phyloP scores from a whole-genome alignment of 1,140 invertebrate genomes.

The Telenomus remus region DNA sequence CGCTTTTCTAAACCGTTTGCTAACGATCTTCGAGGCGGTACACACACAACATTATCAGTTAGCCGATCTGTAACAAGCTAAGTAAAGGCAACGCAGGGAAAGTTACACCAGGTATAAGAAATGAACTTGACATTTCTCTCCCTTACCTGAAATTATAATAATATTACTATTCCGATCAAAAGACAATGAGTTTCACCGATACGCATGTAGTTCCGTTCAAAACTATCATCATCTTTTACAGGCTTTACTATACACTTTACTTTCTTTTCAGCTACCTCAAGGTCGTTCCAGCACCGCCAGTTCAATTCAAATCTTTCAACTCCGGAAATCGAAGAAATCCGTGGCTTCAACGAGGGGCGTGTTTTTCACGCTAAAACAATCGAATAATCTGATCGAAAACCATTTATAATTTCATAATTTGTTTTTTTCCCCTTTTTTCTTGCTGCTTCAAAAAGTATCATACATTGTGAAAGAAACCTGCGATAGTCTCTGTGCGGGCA shows the following conservation, averaged over 20 bases:
- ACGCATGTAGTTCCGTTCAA: not conserved
- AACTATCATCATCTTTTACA: not conserved
- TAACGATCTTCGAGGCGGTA: too few relatives aligned
- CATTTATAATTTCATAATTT: too few relatives aligned
- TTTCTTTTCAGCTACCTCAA: not conserved
- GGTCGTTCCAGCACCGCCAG: not conserved
- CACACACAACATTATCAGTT: not conserved
- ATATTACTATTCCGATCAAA: constrained; percentile 6
- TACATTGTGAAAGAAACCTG: too few relatives aligned
- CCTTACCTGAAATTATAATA: constrained; percentile 1
- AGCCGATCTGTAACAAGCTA: constrained; percentile 14
- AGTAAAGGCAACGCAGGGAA: constrained; percentile 10
- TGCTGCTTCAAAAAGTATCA: too few relatives aligned
- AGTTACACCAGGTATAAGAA: constrained; percentile 19
- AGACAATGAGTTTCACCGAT: constrained; percentile 14
- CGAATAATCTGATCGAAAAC: too few relatives aligned
- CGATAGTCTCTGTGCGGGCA: too few relatives aligned
- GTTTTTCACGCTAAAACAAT: too few relatives aligned
- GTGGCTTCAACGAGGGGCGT: too few relatives aligned
- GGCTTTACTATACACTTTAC: not conserved
- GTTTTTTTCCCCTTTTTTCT: too few relatives aligned
- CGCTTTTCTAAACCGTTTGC: too few relatives aligned
- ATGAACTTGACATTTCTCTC: constrained; percentile 32
- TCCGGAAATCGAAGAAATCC: too few relatives aligned
- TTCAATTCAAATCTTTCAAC: too few relatives aligned